Conservation (phyloP, 2,797 vertebrate species). For the Acipenser transmontanus region DNA sequence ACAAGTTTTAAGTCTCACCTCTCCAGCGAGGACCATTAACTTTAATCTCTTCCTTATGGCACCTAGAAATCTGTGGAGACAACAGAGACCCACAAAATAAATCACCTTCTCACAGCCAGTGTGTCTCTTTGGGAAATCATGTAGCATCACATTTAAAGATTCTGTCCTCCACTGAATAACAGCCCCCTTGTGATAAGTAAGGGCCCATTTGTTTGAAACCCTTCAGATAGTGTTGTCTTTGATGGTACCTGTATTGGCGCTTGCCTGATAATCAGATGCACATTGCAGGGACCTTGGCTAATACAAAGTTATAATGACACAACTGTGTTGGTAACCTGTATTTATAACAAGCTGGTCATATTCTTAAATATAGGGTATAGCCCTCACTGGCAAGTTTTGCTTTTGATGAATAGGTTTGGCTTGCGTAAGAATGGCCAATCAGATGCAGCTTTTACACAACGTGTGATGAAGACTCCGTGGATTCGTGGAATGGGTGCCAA, state of each 20-base stretch:
- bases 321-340: neutral
- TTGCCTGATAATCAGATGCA: neutral
- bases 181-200: neutral
- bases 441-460: slow-evolving; percentile 14
- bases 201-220: slow-evolving; percentile 1
- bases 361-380: neutral
- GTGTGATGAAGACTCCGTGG: slow-evolving; percentile 12
- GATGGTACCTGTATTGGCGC: neutral
- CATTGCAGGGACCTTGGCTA: neutral
- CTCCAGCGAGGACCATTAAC: slow-evolving; percentile 16
- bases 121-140: slow-evolving; percentile 10
- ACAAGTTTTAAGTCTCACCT: slow-evolving; percentile 18
- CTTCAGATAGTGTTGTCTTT: slow-evolving; percentile 7
- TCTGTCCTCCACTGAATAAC: slow-evolving; percentile 6
- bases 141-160: slow-evolving; percentile 10
- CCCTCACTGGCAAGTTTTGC: neutral
- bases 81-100: slow-evolving; percentile 10
- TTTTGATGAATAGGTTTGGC: slow-evolving; percentile 25
- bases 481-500: slow-evolving; percentile 10
- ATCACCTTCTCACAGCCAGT: slow-evolving; percentile 9
- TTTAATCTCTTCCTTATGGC: slow-evolving; percentile 27
- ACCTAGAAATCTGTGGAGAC: slow-evolving; percentile 10
- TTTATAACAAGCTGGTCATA: neutral
- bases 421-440: slow-evolving; percentile 8
- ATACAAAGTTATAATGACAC: neutral